phyloP scores from a whole-genome alignment of 2,113 vertebrate genomes.

The Passer domesticus region DNA sequence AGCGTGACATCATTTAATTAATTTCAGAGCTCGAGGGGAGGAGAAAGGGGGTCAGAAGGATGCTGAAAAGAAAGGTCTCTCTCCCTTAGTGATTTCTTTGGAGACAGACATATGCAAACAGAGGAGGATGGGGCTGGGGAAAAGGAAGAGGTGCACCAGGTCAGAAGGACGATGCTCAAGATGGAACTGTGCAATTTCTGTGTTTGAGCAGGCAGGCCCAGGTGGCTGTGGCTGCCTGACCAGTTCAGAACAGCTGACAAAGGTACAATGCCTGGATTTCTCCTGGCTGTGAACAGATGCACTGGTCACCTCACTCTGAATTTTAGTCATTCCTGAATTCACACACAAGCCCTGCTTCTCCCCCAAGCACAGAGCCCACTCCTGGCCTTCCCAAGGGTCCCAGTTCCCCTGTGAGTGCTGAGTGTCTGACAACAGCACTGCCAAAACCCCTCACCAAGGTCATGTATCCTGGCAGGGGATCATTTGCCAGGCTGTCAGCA shows the following conservation, averaged over 20 bases:
- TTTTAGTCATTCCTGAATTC: neutral
- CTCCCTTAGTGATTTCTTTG: neutral
- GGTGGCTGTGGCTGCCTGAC: fast-evolving
- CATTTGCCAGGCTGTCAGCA: neutral
- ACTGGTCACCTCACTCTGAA: neutral
- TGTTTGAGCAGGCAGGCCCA: neutral
- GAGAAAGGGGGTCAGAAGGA: neutral
- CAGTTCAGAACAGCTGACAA: neutral
- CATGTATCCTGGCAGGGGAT: neutral
- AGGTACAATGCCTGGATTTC: neutral
- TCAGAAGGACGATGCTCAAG: neutral
- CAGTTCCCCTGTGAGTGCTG: neutral
- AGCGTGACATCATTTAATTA: constrained; percentile 88
- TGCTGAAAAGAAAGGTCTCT: constrained; percentile 33
- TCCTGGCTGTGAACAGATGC: neutral
- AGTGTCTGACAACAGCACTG: fast-evolving
- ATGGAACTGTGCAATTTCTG: neutral
- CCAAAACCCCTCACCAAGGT: neutral
- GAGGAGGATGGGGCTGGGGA: neutral
- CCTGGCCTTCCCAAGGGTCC: neutral
- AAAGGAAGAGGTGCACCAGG: neutral
- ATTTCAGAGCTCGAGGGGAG: constrained; percentile 73
- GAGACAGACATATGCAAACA: neutral
- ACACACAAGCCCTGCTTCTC: neutral
- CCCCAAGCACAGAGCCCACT: neutral